phyloP scores from a whole-genome alignment of 2,797 vertebrate species.

The Gallinago stenura region DNA sequence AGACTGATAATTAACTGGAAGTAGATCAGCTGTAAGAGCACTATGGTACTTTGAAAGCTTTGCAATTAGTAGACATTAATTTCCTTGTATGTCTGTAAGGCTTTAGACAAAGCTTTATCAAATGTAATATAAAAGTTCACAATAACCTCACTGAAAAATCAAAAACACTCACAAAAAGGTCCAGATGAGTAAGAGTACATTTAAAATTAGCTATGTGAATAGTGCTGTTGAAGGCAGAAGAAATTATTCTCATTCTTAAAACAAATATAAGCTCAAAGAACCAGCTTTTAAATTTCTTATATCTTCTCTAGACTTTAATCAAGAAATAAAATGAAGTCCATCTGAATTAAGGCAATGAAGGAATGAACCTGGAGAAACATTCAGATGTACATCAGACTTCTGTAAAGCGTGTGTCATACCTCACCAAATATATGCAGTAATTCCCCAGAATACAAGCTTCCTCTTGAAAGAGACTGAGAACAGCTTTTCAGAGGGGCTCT shows the following conservation, averaged over 20 bases:
- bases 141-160: background rate
- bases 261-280: background rate
- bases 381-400: background rate
- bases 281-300: background rate
- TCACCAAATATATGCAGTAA: background rate
- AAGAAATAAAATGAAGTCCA: background rate
- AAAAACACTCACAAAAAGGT: background rate
- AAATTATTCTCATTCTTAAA: background rate
- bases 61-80: background rate
- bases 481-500: background rate
- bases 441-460: background rate
- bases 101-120: background rate
- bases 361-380: background rate
- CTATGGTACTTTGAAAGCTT: background rate
- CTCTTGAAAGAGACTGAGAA: background rate
- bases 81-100: background rate
- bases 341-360: background rate
- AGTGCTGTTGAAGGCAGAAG: fast-evolving
- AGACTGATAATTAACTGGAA: background rate
- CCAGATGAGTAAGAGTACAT: background rate
- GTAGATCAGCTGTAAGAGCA: background rate
- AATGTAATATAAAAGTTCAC: background rate
- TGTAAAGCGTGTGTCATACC: fast-evolving
- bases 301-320: background rate
- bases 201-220: background rate